phyloP scores from a whole-genome alignment of 2,113 vertebrate species.

The Puffinus mauretanicus region DNA sequence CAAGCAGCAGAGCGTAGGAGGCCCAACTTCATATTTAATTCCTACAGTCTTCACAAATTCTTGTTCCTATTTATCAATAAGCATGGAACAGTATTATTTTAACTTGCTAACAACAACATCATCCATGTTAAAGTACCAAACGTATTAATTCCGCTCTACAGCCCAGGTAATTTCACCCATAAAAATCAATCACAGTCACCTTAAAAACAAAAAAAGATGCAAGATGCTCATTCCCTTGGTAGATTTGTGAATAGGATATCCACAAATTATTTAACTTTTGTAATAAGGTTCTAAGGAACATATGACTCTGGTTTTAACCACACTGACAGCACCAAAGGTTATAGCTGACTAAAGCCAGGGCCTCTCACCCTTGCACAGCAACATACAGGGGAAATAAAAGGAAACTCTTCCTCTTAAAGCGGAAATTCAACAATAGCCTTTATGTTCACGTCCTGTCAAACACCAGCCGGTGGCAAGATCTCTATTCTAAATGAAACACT shows the following conservation, averaged over 20 bases:
- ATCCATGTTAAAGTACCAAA: background rate
- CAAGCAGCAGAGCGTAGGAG: slow-evolving; percentile 94
- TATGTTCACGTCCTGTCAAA: background rate
- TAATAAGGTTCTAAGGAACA: background rate
- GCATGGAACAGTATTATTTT: background rate
- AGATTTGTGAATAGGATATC: background rate
- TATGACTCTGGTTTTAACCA: background rate
- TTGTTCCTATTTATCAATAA: slow-evolving; percentile 84
- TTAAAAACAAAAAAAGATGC: fast-evolving
- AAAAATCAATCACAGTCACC: background rate
- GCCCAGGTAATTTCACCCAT: background rate
- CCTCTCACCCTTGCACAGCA: background rate
- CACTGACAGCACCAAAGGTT: background rate
- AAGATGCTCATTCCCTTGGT: background rate
- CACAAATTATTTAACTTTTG: background rate
- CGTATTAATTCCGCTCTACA: background rate
- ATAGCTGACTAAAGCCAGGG: background rate
- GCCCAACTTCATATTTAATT: slow-evolving; percentile 96
- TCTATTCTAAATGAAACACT: background rate
- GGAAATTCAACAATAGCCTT: background rate
- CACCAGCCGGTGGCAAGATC: background rate
- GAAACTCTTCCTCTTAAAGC: background rate
- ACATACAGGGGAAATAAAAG: background rate
- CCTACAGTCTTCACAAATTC: slow-evolving; percentile 97
- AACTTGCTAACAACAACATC: background rate